Evolutionary conservation across 2,113 vertebrate species (phyloP), one percentile per base, ranked within the genome.

Genomic region (Marmota monax): DNA sequence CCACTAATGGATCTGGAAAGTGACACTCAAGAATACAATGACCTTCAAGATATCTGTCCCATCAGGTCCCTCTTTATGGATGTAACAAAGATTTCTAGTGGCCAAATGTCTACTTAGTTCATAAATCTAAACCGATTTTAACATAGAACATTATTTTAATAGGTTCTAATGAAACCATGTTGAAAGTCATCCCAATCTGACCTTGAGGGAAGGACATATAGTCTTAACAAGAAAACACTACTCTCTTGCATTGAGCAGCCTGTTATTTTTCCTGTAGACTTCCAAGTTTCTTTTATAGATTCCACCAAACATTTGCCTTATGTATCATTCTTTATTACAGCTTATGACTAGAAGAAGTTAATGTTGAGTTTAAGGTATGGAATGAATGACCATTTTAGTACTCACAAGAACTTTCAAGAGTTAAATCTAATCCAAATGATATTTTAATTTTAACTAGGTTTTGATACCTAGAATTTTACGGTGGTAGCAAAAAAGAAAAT

Each of bases 101-200:
- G 96, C 92, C 95, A 98, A 98, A 97, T 97, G 87, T 97, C 98
- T 98, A 94, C 96, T 97, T 97, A 92, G 69, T 97, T 98, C 95
- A 94, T 97, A 98, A 98, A 98, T 98, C 95, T 98, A 95, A 95
- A 96, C 87, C 97, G 84, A 97, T 97, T 98, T 98, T 90, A 97
- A 89, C 97, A 97, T 74, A 88, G 73, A 97, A 97, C 6, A 0
- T 45, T 93, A 93, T 98, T 98, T 97, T 92, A 95, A n/a, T 97
- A 77, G 65, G 53, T 97, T 98, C 97, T 88, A 96, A 4, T 97
- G 97, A 98, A 98, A 96, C 96, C 94, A 97, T 97, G 95, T 96
- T 98, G 97, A 95, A 92, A 98, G 96, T 83, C 84, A 63, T 87
- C n/a, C 80, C 78, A 95, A 93, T 97, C 84, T 98, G 84, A 90